Conservation (phyloP, 2,113 vertebrate genomes). For the Chelonoidis abingdonii region DNA sequence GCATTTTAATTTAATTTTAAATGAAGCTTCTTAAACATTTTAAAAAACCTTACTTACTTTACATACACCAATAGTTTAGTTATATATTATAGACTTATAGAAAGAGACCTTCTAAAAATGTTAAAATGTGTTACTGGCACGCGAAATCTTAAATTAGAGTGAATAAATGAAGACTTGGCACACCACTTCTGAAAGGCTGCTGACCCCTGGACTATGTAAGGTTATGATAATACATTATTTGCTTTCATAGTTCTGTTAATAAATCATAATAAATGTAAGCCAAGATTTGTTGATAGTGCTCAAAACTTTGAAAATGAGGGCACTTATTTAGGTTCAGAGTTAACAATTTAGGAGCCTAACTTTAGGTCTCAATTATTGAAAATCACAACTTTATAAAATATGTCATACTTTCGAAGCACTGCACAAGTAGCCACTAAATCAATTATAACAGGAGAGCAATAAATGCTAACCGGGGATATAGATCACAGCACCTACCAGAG, state of each 20-base stretch:
- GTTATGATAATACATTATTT: background rate
- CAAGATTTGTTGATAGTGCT: constrained; percentile 10
- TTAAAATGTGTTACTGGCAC: no score
- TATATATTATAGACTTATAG: no score
- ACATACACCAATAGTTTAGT: no score
- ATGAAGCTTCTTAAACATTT: no score
- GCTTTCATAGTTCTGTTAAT: background rate
- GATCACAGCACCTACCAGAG: background rate
- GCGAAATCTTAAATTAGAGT: no score
- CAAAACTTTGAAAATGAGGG: constrained; percentile 24
- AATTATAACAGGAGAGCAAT: background rate
- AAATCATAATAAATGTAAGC: background rate
- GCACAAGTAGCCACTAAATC: background rate
- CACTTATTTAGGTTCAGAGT: background rate
- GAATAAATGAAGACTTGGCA: no score
- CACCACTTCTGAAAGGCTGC: no score
- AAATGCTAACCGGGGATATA: background rate
- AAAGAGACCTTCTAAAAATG: no score
- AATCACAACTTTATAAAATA: constrained; percentile 2
- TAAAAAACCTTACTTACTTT: no score
- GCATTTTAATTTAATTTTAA: no score
- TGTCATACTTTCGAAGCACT: background rate
- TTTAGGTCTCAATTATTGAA: background rate
- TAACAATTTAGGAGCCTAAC: background rate
- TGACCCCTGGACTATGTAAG: no score